These are phyloP conservation scores for Steinernema hermaphroditum DNA, from an alignment of 2,888 invertebrate species.

Conservation along the genomic window DNA sequence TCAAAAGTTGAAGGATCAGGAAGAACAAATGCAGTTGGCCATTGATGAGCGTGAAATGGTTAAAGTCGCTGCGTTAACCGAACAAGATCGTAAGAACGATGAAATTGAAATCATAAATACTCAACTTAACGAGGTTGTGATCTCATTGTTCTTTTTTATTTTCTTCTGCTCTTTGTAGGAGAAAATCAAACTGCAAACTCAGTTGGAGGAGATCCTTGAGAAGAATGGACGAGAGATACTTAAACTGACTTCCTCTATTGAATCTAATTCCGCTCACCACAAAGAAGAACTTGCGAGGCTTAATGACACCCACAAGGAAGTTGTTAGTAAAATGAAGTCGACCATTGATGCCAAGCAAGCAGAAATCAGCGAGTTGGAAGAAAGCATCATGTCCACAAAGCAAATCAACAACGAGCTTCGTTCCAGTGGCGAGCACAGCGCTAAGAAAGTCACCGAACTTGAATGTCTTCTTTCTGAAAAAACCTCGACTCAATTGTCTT, in stretches of 20 bases:
- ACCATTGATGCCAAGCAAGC: conserved; percentile 13
- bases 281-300: neutral
- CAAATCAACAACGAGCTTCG: neutral
- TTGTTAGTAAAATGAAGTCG: neutral
- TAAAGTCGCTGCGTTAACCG: neutral
- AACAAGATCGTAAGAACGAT: conserved; percentile 21
- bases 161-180: conserved; percentile 14
- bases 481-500: neutral
- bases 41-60: conserved; percentile 20
- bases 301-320: conserved; percentile 2
- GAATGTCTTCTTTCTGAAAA: neutral
- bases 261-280: conserved; percentile 7
- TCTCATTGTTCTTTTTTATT: neutral
- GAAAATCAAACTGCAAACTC: conserved; percentile 31
- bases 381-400: neutral
- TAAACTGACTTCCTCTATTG: neutral
- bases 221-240: conserved; percentile 1
- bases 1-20: conserved; percentile 31
- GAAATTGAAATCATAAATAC: conserved; percentile 34
- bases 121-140: conserved; percentile 32
- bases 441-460: neutral
- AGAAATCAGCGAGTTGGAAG: conserved; percentile 9
- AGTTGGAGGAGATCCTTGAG: conserved; percentile 22
- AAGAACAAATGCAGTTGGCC: conserved; percentile 13
- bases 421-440: neutral